Conservation (phyloP, 2,888 invertebrate genomes). For the Schizaphis graminum region DNA sequence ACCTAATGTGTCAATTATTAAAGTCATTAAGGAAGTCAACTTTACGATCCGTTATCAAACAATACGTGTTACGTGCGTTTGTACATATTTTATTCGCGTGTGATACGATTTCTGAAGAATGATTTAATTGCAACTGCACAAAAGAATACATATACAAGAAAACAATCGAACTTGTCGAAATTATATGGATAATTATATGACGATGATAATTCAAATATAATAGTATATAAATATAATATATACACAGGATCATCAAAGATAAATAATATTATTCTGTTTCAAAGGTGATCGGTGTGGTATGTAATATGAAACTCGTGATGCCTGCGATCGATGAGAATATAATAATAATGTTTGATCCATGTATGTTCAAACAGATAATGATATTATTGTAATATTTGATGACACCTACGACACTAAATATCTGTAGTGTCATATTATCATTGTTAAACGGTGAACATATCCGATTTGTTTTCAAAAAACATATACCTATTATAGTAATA, state of each 20-base stretch:
- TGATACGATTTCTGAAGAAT: slow-evolving; percentile 29
- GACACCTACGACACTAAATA: neutral
- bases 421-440: neutral
- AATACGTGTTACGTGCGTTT: neutral
- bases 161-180: neutral
- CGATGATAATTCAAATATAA: neutral
- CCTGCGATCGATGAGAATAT: neutral
- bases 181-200: neutral
- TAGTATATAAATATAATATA: neutral
- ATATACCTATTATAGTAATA: neutral
- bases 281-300: neutral
- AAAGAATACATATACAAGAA: neutral
- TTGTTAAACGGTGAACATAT: neutral
- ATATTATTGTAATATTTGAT: neutral
- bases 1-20: neutral
- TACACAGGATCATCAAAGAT: neutral
- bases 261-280: neutral
- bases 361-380: neutral
- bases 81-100: neutral
- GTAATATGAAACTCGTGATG: neutral
- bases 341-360: neutral
- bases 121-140: neutral
- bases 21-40: slow-evolving; percentile 25
- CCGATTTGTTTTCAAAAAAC: neutral
- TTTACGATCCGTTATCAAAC: slow-evolving; percentile 15